Evolutionary conservation across 2,888 invertebrate genomes (phyloP).

Genomic region (Cartodere bifasciata): DNA sequence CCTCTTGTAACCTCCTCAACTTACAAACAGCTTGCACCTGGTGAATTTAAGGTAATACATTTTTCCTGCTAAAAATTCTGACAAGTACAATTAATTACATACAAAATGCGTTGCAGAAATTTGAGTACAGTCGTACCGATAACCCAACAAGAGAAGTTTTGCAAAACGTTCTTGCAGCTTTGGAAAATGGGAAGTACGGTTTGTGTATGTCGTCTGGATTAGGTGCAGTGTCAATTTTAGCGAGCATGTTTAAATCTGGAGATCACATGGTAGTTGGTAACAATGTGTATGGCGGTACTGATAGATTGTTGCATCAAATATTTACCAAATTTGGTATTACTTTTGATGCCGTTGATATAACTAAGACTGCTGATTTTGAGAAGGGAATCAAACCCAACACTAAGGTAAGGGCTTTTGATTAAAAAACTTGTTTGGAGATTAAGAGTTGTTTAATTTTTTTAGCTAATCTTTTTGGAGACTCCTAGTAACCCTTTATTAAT

Average conservation of each 20-base stretch:
- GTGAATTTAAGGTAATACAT: constrained; percentile 64
- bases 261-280: constrained; percentile 87
- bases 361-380: constrained; percentile 49
- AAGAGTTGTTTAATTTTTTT: too few relatives aligned
- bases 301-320: constrained; percentile 50
- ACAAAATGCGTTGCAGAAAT: constrained; percentile 50
- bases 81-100: too few relatives aligned
- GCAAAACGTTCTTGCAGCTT: constrained; percentile 77
- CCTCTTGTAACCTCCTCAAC: constrained; percentile 84
- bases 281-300: constrained; percentile 92
- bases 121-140: constrained; percentile 85
- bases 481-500: constrained; percentile 93
- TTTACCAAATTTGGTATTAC: constrained; percentile 54
- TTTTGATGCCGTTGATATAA: constrained; percentile 66
- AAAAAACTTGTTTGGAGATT: too few relatives aligned
- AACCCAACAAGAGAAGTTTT: constrained; percentile 86
- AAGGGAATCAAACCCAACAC: constrained; percentile 68
- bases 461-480: constrained; percentile 87
- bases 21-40: constrained; percentile 79
- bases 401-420: too few relatives aligned
- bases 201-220: constrained; percentile 81
- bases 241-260: constrained; percentile 63
- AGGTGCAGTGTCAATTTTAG: constrained; percentile 67
- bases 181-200: constrained; percentile 82
- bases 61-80: too few relatives aligned